Percentiles rank a stretch among this genome's conserved stretches.
These are phyloP conservation scores for Tapirus indicus DNA, from an alignment of 2,797 vertebrate species.

Conservation along the genomic window DNA sequence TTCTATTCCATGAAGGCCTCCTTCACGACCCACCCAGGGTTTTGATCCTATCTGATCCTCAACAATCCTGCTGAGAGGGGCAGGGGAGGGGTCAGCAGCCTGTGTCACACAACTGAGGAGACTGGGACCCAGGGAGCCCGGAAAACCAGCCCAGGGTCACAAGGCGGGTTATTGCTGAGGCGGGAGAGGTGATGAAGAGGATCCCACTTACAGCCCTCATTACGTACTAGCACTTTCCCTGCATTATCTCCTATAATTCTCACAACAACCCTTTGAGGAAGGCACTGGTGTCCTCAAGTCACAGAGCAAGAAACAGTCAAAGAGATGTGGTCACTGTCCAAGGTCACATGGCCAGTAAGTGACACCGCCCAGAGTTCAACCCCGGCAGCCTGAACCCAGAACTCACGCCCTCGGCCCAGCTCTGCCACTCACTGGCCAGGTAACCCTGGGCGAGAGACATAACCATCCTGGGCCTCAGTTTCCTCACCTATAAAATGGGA, in stretches of 20 bases:
- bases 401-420: neutral
- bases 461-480: neutral
- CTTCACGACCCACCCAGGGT: neutral
- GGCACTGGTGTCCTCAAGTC: neutral
- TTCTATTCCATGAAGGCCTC: neutral
- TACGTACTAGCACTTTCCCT: too few species aligned
- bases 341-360: neutral
- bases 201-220: fast-evolving
- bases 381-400: neutral
- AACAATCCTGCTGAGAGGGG: neutral
- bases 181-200: neutral
- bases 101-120: neutral
- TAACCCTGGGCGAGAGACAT: neutral
- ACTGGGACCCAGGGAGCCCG: neutral
- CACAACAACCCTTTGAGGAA: neutral
- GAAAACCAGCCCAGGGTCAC: neutral
- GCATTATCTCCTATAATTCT: neutral
- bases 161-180: fast-evolving
- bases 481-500: neutral
- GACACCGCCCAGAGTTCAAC: neutral
- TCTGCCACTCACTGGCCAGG: neutral
- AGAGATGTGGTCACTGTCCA: neutral
- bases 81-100: neutral
- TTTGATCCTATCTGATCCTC: neutral
- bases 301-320: neutral